Conservation (phyloP, 2,113 vertebrate species). For the Callospermophilus lateralis region DNA sequence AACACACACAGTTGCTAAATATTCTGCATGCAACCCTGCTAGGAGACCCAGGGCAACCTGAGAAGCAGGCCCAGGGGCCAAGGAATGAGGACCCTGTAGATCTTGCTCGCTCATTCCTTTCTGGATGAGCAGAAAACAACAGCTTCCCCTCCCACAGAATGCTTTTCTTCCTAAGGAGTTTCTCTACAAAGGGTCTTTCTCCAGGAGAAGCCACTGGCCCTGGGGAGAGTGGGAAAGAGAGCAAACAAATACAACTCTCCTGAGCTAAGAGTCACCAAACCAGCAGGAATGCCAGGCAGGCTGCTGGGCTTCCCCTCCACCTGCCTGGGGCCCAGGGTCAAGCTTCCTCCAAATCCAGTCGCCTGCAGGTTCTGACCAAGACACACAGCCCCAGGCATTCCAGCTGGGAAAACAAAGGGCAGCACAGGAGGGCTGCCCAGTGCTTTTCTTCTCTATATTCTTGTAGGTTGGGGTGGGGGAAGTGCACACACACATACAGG, state of each 20-base stretch:
- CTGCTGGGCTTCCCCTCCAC: not conserved
- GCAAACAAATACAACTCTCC: not conserved
- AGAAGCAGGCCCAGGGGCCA: not conserved
- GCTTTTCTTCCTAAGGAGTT: not conserved
- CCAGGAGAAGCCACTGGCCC: not conserved
- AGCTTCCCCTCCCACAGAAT: not conserved
- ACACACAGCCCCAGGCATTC: not conserved
- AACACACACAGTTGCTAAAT: not conserved
- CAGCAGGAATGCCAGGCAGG: not conserved
- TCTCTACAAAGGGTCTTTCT: not conserved
- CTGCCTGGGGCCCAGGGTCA: not conserved
- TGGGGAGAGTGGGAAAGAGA: not conserved
- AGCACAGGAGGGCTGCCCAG: fast-evolving
- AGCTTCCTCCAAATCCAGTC: not conserved
- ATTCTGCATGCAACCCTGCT: not conserved
- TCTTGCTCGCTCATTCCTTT: not conserved
- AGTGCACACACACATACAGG: not conserved
- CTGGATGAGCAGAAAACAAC: not conserved
- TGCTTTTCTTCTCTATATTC: not conserved
- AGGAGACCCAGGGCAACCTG: not conserved
- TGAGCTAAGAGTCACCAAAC: not conserved
- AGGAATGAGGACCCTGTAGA: not conserved
- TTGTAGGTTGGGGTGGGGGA: not conserved
- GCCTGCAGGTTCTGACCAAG: not conserved
- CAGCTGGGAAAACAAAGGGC: conserved; percentile 14